A percentile compares a stretch with the other conserved stretches of the same genome.
phyloP scores from a whole-genome alignment of 2,888 invertebrate genomes.

The Rhogogaster chlorosoma region DNA sequence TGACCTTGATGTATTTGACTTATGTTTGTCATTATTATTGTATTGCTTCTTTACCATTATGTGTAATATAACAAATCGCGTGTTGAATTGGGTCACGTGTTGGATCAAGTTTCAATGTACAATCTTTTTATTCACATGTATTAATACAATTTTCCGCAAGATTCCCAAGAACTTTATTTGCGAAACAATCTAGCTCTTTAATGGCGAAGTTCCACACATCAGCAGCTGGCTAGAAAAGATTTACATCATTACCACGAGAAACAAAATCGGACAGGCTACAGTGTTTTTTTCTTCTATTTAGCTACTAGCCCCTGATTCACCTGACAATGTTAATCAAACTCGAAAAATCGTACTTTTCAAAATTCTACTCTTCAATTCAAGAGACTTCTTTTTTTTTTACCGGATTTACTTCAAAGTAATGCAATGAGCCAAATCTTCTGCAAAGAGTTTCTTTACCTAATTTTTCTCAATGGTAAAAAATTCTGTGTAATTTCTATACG shows the following conservation, averaged over 20 bases:
- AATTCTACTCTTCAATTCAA: not conserved
- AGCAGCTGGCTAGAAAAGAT: not conserved
- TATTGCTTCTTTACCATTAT: not conserved
- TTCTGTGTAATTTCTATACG: not conserved
- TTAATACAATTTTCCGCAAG: not conserved
- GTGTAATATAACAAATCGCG: not conserved
- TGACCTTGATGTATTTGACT: conserved; percentile 1
- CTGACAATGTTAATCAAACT: not conserved
- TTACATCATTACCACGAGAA: not conserved
- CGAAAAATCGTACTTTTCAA: not conserved
- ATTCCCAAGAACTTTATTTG: not conserved
- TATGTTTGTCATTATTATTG: not conserved
- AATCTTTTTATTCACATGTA: not conserved
- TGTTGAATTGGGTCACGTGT: not conserved
- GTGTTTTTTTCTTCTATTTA: not conserved
- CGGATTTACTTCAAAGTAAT: not conserved
- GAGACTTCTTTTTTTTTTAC: not conserved
- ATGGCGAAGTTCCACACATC: not conserved
- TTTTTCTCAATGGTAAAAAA: not conserved
- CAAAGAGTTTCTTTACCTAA: not conserved
- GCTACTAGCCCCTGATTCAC: not conserved
- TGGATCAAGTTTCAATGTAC: not conserved
- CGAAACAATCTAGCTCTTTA: not conserved
- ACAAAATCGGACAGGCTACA: not conserved
- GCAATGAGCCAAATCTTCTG: not conserved